These are phyloP conservation scores for Phrynocephalus versicolor DNA, from an alignment of 2,113 vertebrate species.

Conservation along the genomic window DNA sequence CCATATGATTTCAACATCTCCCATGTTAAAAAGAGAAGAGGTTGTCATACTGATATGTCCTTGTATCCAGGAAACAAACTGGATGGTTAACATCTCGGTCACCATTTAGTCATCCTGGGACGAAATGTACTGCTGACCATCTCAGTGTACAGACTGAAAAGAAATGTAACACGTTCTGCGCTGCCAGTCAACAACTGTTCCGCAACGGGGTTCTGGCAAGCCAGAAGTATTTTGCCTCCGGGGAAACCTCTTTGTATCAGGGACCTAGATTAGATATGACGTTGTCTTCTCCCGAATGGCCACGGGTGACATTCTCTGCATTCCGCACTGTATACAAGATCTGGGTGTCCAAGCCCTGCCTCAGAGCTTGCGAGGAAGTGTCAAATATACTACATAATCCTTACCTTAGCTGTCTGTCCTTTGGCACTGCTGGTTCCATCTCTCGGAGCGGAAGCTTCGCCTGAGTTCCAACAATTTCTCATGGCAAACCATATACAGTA, in stretches of 20 bases:
- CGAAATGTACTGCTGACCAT: conserved; percentile 18
- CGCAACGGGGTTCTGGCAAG: background rate
- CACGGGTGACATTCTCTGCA: conserved; percentile 2
- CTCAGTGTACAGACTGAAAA: conserved; percentile 39
- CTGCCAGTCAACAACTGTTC: conserved; percentile 44
- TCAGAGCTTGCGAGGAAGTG: conserved; percentile 2
- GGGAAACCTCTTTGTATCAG: conserved; percentile 16
- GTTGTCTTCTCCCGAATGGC: background rate
- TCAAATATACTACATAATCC: conserved; percentile 2
- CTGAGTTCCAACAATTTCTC: background rate
- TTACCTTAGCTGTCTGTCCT: background rate
- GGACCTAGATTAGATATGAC: conserved; percentile 30
- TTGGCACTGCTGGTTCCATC: background rate
- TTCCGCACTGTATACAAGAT: background rate
- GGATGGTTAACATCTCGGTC: conserved; percentile 23
- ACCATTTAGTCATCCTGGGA: conserved; percentile 20
- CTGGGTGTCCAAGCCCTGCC: background rate
- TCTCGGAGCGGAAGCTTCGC: background rate
- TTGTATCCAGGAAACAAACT: conserved; percentile 31
- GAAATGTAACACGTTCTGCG: conserved; percentile 48
- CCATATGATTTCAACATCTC: background rate
- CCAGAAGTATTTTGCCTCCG: conserved; percentile 44
- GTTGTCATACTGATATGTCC: background rate
- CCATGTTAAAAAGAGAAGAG: background rate
- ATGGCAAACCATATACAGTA: background rate